Conservation (phyloP, 2,888 invertebrate genomes). For the Uloborus plumipes region DNA sequence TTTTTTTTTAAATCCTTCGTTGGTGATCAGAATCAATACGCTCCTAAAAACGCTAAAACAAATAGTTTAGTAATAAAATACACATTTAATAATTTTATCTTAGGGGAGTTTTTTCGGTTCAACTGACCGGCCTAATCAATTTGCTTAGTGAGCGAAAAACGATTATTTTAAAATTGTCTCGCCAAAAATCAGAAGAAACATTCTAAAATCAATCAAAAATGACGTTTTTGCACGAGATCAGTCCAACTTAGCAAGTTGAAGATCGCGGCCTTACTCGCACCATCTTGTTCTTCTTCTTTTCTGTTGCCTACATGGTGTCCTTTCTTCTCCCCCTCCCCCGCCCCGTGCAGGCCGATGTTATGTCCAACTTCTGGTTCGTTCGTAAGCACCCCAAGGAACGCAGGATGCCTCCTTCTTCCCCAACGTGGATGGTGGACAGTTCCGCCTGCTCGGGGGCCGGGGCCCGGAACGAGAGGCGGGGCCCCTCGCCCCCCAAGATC, state of each 20-base stretch:
- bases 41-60: too few relatives aligned
- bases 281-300: not conserved
- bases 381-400: constrained; percentile 47
- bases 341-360: constrained; percentile 52
- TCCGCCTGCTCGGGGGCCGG: constrained; percentile 2
- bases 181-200: too few relatives aligned
- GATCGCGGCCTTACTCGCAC: not conserved
- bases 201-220: not conserved
- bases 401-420: constrained; percentile 24
- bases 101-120: too few relatives aligned
- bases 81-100: too few relatives aligned
- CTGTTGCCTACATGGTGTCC: not conserved
- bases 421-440: constrained; percentile 46
- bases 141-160: too few relatives aligned
- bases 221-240: too few relatives aligned
- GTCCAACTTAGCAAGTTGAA: too few relatives aligned
- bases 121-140: too few relatives aligned
- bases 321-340: not conserved
- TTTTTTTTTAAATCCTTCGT: too few relatives aligned
- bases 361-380: constrained; percentile 60
- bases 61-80: too few relatives aligned
- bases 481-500: constrained; percentile 33
- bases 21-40: too few relatives aligned
- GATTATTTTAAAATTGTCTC: too few relatives aligned
- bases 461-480: not conserved